A percentile compares a stretch with the other conserved stretches of the same genome.
phyloP scores from a whole-genome alignment of 2,113 vertebrate genomes.

The Oceanites oceanicus region DNA sequence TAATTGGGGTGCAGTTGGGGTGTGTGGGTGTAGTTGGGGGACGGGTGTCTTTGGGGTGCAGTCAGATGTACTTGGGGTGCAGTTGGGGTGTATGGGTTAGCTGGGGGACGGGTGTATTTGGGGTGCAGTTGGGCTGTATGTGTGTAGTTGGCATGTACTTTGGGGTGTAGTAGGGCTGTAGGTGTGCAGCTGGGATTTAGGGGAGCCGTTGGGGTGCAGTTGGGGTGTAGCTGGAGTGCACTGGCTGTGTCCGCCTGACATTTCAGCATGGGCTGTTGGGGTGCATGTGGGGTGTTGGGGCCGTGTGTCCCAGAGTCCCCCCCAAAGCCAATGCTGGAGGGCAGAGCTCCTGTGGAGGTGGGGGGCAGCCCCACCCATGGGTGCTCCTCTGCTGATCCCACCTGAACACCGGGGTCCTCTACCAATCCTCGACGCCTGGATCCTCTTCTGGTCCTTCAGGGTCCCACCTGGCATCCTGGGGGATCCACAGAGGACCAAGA shows the following conservation, averaged over 20 bases:
- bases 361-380: neutral
- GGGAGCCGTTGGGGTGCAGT: neutral
- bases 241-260: neutral
- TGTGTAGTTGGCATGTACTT: neutral
- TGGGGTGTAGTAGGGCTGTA: too few relatives aligned
- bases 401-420: neutral
- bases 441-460: neutral
- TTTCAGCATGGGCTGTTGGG: neutral
- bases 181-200: neutral
- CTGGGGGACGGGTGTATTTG: neutral
- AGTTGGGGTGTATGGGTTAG: too few relatives aligned
- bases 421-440: neutral
- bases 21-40: neutral
- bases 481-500: neutral
- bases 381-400: neutral
- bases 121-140: neutral
- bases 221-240: neutral
- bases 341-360: neutral
- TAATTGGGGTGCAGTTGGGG: neutral
- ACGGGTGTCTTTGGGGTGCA: neutral
- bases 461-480: neutral
- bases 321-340: neutral
- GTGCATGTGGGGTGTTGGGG: too few relatives aligned
- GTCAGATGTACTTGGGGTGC: neutral
- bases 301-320: neutral